phyloP scores from a whole-genome alignment of 2,888 invertebrate genomes.

The Troglohyphantes excavatus region DNA sequence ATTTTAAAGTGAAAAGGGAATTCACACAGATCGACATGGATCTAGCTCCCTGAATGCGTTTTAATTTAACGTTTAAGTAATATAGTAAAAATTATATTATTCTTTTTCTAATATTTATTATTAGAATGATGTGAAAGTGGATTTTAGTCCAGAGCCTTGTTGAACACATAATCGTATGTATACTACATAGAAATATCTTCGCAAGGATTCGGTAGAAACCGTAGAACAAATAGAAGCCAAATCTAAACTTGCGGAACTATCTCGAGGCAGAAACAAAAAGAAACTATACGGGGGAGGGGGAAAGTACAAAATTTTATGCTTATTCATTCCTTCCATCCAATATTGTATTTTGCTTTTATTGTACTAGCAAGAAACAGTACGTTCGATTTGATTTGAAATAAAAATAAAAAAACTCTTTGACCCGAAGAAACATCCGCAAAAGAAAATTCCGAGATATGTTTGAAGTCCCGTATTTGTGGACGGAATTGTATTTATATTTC shows the following conservation, averaged over 20 bases:
- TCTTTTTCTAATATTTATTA: too few species aligned
- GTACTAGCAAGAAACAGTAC: conserved; percentile 37
- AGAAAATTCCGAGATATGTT: not conserved
- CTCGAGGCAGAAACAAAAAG: conserved; percentile 22
- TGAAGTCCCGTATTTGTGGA: not conserved
- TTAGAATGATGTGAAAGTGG: too few species aligned
- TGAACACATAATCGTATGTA: too few species aligned
- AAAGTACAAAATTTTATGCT: conserved; percentile 15
- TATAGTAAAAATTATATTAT: too few species aligned
- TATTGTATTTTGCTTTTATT: conserved; percentile 7
- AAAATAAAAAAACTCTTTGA: too few species aligned
- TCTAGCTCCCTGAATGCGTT: too few species aligned
- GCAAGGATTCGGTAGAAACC: conserved; percentile 1
- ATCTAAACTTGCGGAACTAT: conserved; percentile 46
- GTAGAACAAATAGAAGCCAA: conserved; percentile 27
- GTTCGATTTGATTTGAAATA: conserved; percentile 39
- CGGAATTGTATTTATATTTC: conserved; percentile 1
- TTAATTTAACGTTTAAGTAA: too few species aligned
- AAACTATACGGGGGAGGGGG: not conserved
- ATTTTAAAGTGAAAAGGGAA: too few species aligned
- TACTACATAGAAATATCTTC: conserved; percentile 2
- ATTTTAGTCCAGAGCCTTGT: too few species aligned
- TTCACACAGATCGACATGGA: too few species aligned
- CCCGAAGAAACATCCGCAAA: conserved; percentile 15
- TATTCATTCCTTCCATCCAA: conserved; percentile 3